These are phyloP conservation scores for Lamellibrachia satsuma DNA, from an alignment of 2,888 invertebrate genomes.

Conservation along the genomic window DNA sequence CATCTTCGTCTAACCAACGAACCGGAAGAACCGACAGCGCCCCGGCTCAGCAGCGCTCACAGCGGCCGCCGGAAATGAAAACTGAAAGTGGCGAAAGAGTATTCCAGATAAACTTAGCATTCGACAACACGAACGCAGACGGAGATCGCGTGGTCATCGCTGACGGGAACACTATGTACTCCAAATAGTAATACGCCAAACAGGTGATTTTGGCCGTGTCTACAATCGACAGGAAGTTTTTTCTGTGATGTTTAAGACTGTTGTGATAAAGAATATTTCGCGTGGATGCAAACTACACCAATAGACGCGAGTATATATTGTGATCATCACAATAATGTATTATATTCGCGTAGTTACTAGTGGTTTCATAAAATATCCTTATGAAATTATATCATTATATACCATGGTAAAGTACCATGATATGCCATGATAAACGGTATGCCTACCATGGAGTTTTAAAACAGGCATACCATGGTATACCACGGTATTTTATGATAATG, in stretches of 20 bases:
- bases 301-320: too few relatives aligned
- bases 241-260: neutral
- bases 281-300: neutral
- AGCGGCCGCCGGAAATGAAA: neutral
- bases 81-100: conserved; percentile 13
- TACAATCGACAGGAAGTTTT: neutral
- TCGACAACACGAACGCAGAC: neutral
- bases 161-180: neutral
- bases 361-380: too few relatives aligned
- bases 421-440: too few relatives aligned
- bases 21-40: neutral
- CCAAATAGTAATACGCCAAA: neutral
- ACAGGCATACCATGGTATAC: too few relatives aligned
- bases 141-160: neutral
- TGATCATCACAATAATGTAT: too few relatives aligned
- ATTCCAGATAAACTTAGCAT: conserved; percentile 6
- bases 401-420: too few relatives aligned
- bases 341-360: too few relatives aligned
- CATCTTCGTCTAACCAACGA: neutral
- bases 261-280: neutral
- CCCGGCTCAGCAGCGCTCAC: neutral
- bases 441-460: too few relatives aligned
- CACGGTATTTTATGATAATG: too few relatives aligned
- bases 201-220: neutral
- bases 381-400: too few relatives aligned